Evolutionary conservation across 2,888 invertebrate genomes (phyloP), one percentile per base, ranked within the genome.

Genomic region (Toxonevra muliebris): DNA sequence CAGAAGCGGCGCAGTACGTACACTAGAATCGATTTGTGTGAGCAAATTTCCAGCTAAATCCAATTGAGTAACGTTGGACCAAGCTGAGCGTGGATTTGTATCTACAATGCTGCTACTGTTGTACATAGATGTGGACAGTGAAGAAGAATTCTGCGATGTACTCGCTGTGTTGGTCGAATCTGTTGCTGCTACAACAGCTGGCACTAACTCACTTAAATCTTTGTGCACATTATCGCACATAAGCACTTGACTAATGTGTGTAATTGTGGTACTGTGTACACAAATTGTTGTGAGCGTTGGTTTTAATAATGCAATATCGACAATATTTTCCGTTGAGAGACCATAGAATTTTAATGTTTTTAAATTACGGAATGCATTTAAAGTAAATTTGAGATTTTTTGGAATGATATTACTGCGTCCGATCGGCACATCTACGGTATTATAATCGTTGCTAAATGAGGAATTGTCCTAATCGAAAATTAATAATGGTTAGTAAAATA

Each of bases 181-280:
- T 12, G 41, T 11, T 9, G 43, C 48, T 1, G 55, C n/a, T 45
- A 63, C 12, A 19, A 42, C 20, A 40, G 61, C 15, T 5, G 17
- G 48, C 19, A 30, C 59, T 43, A 52, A n/a, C 19, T 40, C 61
- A 50, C 20, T 43, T 2, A 30, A 52, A 17, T 69, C 85, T 83
- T 92, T 94, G 79, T 95, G 94, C 71, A 95, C 86, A 75, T 93
- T 90, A 84, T 96, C 96, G 80, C 95, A 94, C 70, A 96, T 88
- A 10, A 95, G 87, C 73, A 96, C 89, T 81, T 95, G 92, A 77
- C 92, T 91, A 65, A 95, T 89, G 60, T 79, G 80, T 2, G 80
- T 83, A 17, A 84, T 80, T 15, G 82, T 82, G 13, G 85, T 84
- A 62, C 81, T 83, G 66, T 84, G 81, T 8, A 85, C 84, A 65